Evolutionary conservation across 2,888 invertebrate species (phyloP).

Genomic region (Nephrotoma flavescens): DNA sequence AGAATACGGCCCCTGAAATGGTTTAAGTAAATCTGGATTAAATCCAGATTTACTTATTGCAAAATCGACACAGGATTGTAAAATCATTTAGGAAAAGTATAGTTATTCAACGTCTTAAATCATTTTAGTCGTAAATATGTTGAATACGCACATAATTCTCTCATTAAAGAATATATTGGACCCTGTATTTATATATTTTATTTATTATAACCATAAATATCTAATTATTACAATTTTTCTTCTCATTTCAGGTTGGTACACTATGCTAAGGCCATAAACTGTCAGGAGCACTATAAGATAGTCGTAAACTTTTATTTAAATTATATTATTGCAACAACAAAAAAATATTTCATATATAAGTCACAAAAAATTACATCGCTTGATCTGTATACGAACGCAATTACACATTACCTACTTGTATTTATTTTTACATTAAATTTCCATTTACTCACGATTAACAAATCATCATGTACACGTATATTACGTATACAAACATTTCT

Average conservation of each 20-base stretch:
- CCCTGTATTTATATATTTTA: no score
- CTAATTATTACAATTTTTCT: background rate
- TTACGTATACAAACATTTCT: background rate
- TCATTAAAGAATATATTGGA: no score
- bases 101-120: no score
- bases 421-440: background rate
- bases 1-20: no score
- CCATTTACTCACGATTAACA: background rate
- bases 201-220: no score
- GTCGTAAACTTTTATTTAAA: background rate
- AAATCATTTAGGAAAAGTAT: no score
- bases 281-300: background rate
- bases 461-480: background rate
- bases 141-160: no score
- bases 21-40: no score
- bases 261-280: background rate
- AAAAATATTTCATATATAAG: background rate
- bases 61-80: no score
- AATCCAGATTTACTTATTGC: no score
- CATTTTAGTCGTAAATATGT: no score
- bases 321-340: background rate
- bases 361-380: background rate
- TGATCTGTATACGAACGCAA: background rate
- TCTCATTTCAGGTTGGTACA: background rate
- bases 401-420: background rate